Conservation (phyloP, 2,888 invertebrate genomes). For the Mongoloraphidia duomilia region DNA sequence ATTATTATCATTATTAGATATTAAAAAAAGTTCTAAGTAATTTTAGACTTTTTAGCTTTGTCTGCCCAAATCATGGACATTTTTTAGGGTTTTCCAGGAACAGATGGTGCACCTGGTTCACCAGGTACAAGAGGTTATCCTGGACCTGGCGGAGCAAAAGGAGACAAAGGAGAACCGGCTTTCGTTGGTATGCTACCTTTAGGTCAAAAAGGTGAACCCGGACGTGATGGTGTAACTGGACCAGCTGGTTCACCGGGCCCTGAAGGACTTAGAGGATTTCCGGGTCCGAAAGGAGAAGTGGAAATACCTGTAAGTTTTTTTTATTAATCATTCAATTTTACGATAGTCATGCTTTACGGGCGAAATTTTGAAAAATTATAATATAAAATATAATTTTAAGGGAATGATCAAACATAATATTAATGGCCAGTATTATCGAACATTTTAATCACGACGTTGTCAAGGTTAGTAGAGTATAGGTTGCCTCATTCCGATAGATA, state of each 20-base stretch:
- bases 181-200: constrained; percentile 52
- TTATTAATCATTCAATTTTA: neutral
- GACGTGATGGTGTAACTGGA: constrained; percentile 57
- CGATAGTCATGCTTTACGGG: neutral
- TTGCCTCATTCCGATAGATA: too few species aligned
- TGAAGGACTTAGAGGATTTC: constrained; percentile 40
- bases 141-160: constrained; percentile 49
- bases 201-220: constrained; percentile 79
- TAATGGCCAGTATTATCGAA: too few species aligned
- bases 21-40: too few species aligned
- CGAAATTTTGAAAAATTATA: neutral
- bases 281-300: constrained; percentile 44
- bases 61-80: neutral
- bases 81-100: constrained; percentile 57
- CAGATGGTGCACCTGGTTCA: constrained; percentile 50
- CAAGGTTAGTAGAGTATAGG: too few species aligned
- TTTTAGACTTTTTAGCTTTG: too few species aligned
- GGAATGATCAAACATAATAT: too few species aligned
- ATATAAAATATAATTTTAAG: constrained; percentile 30
- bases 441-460: too few species aligned
- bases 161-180: constrained; percentile 71
- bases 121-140: constrained; percentile 64
- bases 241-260: constrained; percentile 47
- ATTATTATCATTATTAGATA: too few species aligned
- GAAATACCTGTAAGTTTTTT: constrained; percentile 40